These are phyloP conservation scores for Ptychobarbus kaznakovi DNA, from an alignment of 2,797 vertebrate species.

Conservation along the genomic window DNA sequence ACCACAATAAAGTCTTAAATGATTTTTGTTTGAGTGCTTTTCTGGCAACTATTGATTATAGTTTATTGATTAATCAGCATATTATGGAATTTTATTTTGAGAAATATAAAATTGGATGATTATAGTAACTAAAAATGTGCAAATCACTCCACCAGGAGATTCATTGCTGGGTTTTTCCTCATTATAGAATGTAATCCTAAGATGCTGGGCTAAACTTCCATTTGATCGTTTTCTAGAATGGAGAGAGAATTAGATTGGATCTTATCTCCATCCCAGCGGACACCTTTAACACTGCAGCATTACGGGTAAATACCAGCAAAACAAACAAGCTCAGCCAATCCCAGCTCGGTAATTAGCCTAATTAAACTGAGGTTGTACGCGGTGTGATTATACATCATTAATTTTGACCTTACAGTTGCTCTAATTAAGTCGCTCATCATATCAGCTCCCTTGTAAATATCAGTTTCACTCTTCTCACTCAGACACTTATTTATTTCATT, in stretches of 20 bases:
- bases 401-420: slow-evolving; percentile 52
- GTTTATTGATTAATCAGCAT: not conserved
- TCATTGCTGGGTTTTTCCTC: not conserved
- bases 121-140: not conserved
- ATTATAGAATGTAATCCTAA: slow-evolving; percentile 9
- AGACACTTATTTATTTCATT: slow-evolving; percentile 47
- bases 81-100: not conserved
- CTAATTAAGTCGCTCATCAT: slow-evolving; percentile 57
- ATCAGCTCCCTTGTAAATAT: slow-evolving; percentile 50
- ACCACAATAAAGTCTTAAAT: not conserved
- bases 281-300: slow-evolving; percentile 40
- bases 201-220: not conserved
- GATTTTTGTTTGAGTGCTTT: not conserved
- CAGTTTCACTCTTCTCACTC: slow-evolving; percentile 49
- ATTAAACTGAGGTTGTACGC: slow-evolving; percentile 53
- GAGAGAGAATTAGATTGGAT: slow-evolving; percentile 24
- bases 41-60: not conserved
- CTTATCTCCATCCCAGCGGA: slow-evolving; percentile 28
- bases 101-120: not conserved
- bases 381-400: slow-evolving; percentile 59
- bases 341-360: slow-evolving; percentile 56
- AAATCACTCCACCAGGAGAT: not conserved
- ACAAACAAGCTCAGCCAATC: slow-evolving; percentile 56
- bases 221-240: slow-evolving; percentile 23
- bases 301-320: slow-evolving; percentile 61